Conservation (phyloP, 2,888 invertebrate species). For the Liopterus haemorrhoidalis region DNA sequence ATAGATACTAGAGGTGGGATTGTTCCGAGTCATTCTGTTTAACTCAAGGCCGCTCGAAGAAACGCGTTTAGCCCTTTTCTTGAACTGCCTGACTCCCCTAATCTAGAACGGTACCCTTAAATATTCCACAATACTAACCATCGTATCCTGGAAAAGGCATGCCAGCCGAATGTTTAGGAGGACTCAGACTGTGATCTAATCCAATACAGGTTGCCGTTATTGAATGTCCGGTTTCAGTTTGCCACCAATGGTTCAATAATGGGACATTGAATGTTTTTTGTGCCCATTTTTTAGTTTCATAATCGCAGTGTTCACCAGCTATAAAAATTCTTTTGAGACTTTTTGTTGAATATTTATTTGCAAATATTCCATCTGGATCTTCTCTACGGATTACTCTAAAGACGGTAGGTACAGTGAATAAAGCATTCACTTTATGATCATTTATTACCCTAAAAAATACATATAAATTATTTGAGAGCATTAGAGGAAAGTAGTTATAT, state of each 20-base stretch:
- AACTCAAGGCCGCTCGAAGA: no score
- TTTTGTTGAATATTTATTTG: constrained; percentile 61
- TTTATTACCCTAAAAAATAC: constrained; percentile 64
- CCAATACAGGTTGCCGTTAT: constrained; percentile 81
- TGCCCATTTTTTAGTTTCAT: constrained; percentile 78
- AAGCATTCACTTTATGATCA: constrained; percentile 75
- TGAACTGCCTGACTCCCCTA: constrained; percentile 19
- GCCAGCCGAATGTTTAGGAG: constrained; percentile 74
- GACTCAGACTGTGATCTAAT: constrained; percentile 61
- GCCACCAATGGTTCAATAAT: constrained; percentile 94
- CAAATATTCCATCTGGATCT: constrained; percentile 64
- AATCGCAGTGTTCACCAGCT: constrained; percentile 90
- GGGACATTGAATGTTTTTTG: constrained; percentile 65
- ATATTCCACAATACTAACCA: constrained; percentile 52
- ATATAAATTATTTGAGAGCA: no score
- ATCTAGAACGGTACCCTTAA: no score
- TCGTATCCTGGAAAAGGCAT: constrained; percentile 85
- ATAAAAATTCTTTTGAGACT: constrained; percentile 70
- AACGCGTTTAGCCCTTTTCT: constrained; percentile 46
- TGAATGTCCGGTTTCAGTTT: constrained; percentile 89
- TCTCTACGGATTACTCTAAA: constrained; percentile 77
- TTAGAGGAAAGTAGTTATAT: no score
- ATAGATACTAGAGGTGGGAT: constrained; percentile 1
- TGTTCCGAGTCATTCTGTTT: no score
- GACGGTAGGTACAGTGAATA: constrained; percentile 89